These are phyloP conservation scores for Cephus sareptanus DNA, from an alignment of 2,888 invertebrate genomes.

Conservation along the genomic window DNA sequence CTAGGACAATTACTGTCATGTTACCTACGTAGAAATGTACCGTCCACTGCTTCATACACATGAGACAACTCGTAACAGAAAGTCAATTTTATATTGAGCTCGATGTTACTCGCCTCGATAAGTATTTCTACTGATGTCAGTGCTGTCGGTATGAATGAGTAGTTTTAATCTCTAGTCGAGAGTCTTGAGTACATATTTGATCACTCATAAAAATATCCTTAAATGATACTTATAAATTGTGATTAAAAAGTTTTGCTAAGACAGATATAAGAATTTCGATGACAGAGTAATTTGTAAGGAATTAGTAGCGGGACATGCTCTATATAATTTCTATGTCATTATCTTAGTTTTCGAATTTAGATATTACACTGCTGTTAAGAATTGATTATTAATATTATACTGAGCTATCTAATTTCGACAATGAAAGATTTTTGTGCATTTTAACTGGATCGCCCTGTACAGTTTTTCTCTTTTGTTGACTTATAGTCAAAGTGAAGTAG, in stretches of 20 bases:
- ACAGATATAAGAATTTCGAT: neutral
- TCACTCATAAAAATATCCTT: neutral
- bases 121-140: neutral
- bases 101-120: neutral
- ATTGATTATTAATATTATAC: neutral
- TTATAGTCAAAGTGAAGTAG: neutral
- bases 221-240: neutral
- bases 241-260: neutral
- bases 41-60: conserved; percentile 19
- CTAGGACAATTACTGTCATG: conserved; percentile 4
- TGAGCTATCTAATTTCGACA: neutral
- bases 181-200: neutral
- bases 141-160: neutral
- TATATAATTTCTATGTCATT: neutral
- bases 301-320: neutral
- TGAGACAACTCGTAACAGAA: neutral
- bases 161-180: neutral
- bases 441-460: neutral
- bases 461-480: neutral
- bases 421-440: neutral
- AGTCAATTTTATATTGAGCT: neutral
- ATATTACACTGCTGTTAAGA: neutral
- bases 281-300: neutral
- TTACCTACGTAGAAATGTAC: conserved; percentile 17
- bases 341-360: neutral